Evolutionary conservation across 1,140 invertebrate genomes (phyloP), one percentile per base, ranked within the genome.

Genomic region (Macrobrachium rosenbergii): DNA sequence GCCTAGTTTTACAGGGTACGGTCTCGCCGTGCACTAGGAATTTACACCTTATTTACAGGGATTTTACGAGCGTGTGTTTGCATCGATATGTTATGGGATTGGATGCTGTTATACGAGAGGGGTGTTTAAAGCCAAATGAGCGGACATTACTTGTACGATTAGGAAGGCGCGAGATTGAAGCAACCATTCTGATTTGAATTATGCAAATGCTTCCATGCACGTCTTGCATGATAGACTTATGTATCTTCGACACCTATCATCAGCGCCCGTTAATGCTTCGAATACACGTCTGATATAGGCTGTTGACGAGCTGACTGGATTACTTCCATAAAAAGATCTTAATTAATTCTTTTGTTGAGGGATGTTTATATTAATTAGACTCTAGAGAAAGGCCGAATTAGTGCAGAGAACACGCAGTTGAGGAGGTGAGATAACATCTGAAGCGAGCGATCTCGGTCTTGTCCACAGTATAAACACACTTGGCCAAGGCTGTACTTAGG

Each of bases 171-270:
- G 63, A 63, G 73, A 83, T 77, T 45, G 82, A 75, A 60, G 69
- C 73, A 83, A 64, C 82, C 69, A 16, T 73, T 77, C 76, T 58
- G 59, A 83, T 83, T 73, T 83, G 82, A 73, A 83, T 83, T 83
- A 83, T 83, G 82, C 82, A 83, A 83, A 83, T 83, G 43, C 37
- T 45, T 73, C 72, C 28, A 77, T 77, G 82, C 82, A 77, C 37
- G 63, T 69, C 82, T 73, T 58, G 60, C 64, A 60, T 45, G 72
- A 37, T 59, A 73, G 28, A 63, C 63, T n/a, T 83, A 52, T 76
- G 59, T 52, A 64, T 52, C 19, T 72, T 59, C 28, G 59, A 72
- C n/a, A 58, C 45, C 23, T 43, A n/a, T 43, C 60, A 81, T 62
- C 60, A 81, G 62, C n/a, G 67, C 62, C 79, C 63, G n/a, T 52